Evolutionary conservation across 1,140 invertebrate species (phyloP).

Genomic region (Drosophila athabasca): DNA sequence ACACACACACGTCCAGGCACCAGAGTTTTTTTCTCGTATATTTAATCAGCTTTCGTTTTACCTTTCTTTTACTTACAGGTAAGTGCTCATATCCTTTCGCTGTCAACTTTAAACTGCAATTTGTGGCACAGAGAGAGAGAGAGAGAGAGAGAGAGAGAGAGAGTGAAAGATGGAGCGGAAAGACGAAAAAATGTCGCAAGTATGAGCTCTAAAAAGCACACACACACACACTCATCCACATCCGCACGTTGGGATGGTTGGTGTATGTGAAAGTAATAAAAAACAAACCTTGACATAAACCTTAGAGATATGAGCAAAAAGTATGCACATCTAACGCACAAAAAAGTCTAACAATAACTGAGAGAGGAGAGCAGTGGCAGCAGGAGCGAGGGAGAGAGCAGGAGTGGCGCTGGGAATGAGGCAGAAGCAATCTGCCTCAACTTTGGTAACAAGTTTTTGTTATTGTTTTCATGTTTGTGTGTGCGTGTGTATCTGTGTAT

Average conservation of each 20-base stretch:
- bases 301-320: slow-evolving; percentile 77
- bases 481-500: slow-evolving; percentile 48
- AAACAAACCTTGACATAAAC: slow-evolving; percentile 76
- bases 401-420: slow-evolving; percentile 1
- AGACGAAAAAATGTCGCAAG: slow-evolving; percentile 46
- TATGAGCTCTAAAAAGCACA: slow-evolving; percentile 55
- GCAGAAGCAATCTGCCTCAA: slow-evolving; percentile 72
- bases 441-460: slow-evolving; percentile 80
- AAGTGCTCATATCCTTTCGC: slow-evolving; percentile 68
- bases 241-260: too few species aligned
- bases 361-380: slow-evolving; percentile 5
- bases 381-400: background rate
- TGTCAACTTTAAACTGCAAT: slow-evolving; percentile 77
- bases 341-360: slow-evolving; percentile 72
- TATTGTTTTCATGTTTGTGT: slow-evolving; percentile 60
- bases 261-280: slow-evolving; percentile 71
- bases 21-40: slow-evolving; percentile 35
- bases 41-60: slow-evolving; percentile 77
- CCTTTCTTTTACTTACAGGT: slow-evolving; percentile 73
- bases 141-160: background rate
- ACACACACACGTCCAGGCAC: slow-evolving; percentile 2
- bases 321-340: slow-evolving; percentile 69
- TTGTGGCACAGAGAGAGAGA: slow-evolving; percentile 39
- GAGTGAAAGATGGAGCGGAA: slow-evolving; percentile 14
- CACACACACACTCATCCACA: slow-evolving; percentile 4